Evolutionary conservation across 2,113 vertebrate species (phyloP).

Genomic region (Perca flavescens): DNA sequence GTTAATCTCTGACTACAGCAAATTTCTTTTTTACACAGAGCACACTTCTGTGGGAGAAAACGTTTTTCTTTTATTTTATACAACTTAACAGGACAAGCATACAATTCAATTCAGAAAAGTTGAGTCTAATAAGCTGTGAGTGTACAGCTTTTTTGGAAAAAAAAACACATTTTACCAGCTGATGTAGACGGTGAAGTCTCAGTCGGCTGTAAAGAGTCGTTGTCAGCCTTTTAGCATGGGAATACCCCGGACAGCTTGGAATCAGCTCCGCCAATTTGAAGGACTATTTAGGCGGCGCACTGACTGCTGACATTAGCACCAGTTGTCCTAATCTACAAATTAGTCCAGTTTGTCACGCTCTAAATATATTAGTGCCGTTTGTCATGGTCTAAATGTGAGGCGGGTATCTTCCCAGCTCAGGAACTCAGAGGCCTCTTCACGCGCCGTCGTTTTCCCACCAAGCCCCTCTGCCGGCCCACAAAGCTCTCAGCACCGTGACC

Average conservation of each 20-base stretch:
- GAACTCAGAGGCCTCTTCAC: slow-evolving; percentile 84
- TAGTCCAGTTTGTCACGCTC: slow-evolving; percentile 93
- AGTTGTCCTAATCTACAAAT: slow-evolving; percentile 92
- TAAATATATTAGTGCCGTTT: slow-evolving; percentile 90
- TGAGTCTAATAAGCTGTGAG: background rate
- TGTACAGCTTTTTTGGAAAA: background rate
- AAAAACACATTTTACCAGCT: background rate
- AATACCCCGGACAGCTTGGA: slow-evolving; percentile 33
- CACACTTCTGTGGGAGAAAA: background rate
- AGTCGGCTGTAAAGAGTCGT: background rate
- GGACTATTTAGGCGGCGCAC: slow-evolving; percentile 90
- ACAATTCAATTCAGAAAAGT: background rate
- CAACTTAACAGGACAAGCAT: no score
- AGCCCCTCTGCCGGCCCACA: slow-evolving; percentile 83
- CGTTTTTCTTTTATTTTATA: no score
- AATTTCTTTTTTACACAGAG: background rate
- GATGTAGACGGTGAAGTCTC: background rate
- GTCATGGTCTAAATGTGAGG: slow-evolving; percentile 92
- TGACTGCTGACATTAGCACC: slow-evolving; percentile 92
- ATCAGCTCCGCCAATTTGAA: slow-evolving; percentile 86
- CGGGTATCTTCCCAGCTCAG: slow-evolving; percentile 86
- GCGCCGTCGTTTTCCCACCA: slow-evolving; percentile 88
- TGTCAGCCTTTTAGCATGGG: slow-evolving; percentile 37
- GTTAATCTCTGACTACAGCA: background rate
- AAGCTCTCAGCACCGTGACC: slow-evolving; percentile 90